Conservation (phyloP, 2,888 invertebrate genomes). For the Argyra leucocephala region DNA sequence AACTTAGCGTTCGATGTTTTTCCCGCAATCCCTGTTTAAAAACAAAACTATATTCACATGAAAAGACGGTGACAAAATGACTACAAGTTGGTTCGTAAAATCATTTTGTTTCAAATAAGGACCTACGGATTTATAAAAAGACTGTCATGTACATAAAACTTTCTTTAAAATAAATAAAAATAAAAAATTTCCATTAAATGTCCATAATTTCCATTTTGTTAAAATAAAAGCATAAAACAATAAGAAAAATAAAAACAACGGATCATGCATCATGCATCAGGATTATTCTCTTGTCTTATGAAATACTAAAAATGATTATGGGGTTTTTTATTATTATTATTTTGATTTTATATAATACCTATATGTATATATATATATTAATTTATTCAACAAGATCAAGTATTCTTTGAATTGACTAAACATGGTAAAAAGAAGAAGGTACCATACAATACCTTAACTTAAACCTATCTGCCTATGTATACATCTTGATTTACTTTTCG, state of each 20-base stretch:
- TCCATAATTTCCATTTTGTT: neutral
- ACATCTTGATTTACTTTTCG: conserved; percentile 4
- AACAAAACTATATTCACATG: too few relatives aligned
- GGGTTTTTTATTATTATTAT: neutral
- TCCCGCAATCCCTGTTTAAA: too few relatives aligned
- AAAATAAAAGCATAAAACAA: neutral
- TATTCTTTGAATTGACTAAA: conserved; percentile 1
- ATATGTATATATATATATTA: neutral
- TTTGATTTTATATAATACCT: neutral
- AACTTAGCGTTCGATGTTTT: too few relatives aligned
- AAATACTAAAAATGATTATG: neutral
- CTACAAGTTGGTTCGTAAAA: too few relatives aligned
- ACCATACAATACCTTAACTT: neutral
- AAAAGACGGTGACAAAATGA: too few relatives aligned
- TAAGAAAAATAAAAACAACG: neutral
- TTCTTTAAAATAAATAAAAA: too few relatives aligned
- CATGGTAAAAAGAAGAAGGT: neutral
- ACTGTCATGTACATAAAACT: too few relatives aligned
- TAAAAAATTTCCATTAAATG: conserved; percentile 6
- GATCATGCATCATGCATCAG: neutral
- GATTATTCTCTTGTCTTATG: neutral
- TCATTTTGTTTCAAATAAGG: too few relatives aligned
- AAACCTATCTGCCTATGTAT: neutral
- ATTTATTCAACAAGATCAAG: conserved; percentile 6
- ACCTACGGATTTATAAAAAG: too few relatives aligned